Percentiles rank a stretch among this genome's conserved stretches.
Evolutionary conservation across 2,797 vertebrate species (phyloP).

Genomic region (Sebastes diploproa): DNA sequence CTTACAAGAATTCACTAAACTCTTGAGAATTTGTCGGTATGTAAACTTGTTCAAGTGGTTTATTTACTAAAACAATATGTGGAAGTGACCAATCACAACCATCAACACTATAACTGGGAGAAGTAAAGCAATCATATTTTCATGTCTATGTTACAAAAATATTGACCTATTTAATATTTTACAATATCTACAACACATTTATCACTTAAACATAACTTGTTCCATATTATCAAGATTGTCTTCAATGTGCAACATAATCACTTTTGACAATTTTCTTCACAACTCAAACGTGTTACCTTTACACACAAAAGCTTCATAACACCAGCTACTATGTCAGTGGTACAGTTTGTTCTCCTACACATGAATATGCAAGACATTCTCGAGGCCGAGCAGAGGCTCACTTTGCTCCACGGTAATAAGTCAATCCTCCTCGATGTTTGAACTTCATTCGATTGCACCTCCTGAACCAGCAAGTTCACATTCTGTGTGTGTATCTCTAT

Average conservation of each 20-base stretch:
- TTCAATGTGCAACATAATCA: conserved; percentile 69
- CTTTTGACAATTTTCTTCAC: conserved; percentile 56
- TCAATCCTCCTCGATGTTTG: conserved; percentile 43
- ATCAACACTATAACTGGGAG: conserved; percentile 53
- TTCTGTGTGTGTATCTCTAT: conserved; percentile 27
- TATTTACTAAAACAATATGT: conserved; percentile 76
- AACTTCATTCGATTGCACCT: conserved; percentile 73
- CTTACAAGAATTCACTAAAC: background rate
- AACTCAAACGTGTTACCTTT: conserved; percentile 27
- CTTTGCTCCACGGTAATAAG: conserved; percentile 27
- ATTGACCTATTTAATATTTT: conserved; percentile 79
- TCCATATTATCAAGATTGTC: conserved; percentile 66
- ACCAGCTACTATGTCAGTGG: conserved; percentile 45
- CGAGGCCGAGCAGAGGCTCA: conserved; percentile 35
- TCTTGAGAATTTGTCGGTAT: background rate
- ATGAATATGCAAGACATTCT: conserved; percentile 51
- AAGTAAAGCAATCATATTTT: conserved; percentile 62
- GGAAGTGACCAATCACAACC: conserved; percentile 46
- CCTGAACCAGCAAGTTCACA: conserved; percentile 59
- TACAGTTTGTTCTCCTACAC: conserved; percentile 49
- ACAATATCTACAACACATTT: conserved; percentile 83
- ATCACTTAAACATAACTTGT: conserved; percentile 59
- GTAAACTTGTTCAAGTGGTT: conserved; percentile 62
- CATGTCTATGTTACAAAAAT: conserved; percentile 83
- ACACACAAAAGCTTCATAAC: conserved; percentile 70